phyloP scores from a whole-genome alignment of 2,888 invertebrate species.

The Dryocosmus kuriphilus region DNA sequence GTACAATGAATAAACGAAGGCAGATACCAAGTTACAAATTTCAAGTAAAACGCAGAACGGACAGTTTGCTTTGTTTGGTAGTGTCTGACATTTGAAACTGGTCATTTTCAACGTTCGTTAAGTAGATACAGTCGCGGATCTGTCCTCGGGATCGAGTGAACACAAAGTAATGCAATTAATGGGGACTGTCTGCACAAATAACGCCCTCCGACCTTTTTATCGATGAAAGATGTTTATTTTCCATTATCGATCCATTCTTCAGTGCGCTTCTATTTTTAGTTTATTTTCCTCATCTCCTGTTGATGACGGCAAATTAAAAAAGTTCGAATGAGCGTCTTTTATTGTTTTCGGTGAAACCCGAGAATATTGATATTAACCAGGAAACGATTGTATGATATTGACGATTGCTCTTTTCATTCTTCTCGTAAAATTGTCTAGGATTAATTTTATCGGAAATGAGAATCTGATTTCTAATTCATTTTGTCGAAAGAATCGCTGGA shows the following conservation, averaged over 20 bases:
- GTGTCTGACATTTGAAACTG: conserved; percentile 11
- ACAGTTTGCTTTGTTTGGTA: conserved; percentile 8
- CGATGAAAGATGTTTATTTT: background rate
- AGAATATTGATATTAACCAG: background rate
- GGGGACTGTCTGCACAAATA: conserved; percentile 6
- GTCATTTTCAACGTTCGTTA: conserved; percentile 1
- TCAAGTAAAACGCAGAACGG: conserved; percentile 7
- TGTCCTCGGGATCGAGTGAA: background rate
- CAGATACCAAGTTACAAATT: conserved; percentile 26
- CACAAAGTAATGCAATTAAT: conserved; percentile 13
- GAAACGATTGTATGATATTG: conserved; percentile 1
- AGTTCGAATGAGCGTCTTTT: background rate
- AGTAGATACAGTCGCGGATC: conserved; percentile 1
- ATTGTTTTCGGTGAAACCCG: background rate
- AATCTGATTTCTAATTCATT: background rate
- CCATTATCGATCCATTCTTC: conserved; percentile 3
- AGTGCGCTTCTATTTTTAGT: background rate
- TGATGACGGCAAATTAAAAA: conserved; percentile 6
- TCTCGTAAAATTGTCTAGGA: background rate
- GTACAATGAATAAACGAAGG: conserved; percentile 31
- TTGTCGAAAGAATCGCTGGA: background rate
- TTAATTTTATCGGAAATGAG: background rate
- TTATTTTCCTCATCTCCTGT: background rate
- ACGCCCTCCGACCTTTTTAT: background rate
- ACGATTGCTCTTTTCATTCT: background rate